These are phyloP conservation scores for Harpalus rufipes DNA, from an alignment of 2,888 invertebrate species.

Conservation along the genomic window DNA sequence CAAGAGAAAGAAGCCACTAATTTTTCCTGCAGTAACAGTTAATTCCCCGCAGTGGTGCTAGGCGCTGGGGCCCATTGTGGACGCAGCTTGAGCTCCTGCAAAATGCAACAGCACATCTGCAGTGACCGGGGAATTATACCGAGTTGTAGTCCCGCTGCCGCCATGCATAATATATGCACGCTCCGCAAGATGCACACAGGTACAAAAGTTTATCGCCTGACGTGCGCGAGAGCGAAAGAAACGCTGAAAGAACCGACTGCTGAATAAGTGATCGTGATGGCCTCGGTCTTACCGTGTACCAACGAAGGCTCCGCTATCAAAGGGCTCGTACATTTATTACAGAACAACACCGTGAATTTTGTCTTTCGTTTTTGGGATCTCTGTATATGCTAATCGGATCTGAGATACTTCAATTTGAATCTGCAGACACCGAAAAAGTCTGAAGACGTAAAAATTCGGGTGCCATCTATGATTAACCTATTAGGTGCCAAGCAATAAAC, in stretches of 20 bases:
- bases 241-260: conserved; percentile 41
- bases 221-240: conserved; percentile 49
- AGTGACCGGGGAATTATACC: conserved; percentile 61
- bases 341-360: no score
- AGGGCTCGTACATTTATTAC: no score
- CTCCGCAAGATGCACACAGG: conserved; percentile 50
- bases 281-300: not conserved
- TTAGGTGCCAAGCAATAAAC: no score
- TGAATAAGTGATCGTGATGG: conserved; percentile 52
- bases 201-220: conserved; percentile 61
- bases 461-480: no score
- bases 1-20: conserved; percentile 16
- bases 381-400: no score
- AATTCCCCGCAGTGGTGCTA: not conserved
- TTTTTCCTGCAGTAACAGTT: conserved; percentile 44
- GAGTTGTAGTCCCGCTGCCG: conserved; percentile 17
- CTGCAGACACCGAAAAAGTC: no score
- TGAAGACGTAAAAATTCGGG: no score
- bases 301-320: no score
- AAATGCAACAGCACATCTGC: conserved; percentile 22
- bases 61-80: conserved; percentile 5
- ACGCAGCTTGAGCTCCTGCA: conserved; percentile 35
- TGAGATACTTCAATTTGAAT: no score
- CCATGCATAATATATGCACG: conserved; percentile 61
- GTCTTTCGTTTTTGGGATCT: no score